These are phyloP conservation scores for Pseudomyrmex sp. DNA, from an alignment of 1,140 invertebrate species.

Conservation along the genomic window DNA sequence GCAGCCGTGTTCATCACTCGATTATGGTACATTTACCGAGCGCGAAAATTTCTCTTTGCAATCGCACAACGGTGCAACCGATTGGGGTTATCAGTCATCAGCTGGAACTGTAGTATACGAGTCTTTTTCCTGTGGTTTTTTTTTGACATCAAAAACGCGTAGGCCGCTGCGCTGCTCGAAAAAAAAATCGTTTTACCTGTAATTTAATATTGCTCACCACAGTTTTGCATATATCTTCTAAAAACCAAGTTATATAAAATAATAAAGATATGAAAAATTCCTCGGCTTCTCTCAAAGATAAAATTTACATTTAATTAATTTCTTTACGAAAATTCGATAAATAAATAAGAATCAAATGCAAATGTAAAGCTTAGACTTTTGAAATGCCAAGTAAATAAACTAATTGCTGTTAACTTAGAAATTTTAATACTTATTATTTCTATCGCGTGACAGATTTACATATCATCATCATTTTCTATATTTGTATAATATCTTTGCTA, in stretches of 20 bases:
- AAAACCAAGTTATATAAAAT: background rate
- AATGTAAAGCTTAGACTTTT: no score
- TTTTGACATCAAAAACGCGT: background rate
- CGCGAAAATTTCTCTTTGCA: conserved; percentile 35
- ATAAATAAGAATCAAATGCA: no score
- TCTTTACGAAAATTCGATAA: no score
- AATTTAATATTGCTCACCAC: background rate
- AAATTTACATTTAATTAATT: no score
- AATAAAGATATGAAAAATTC: background rate
- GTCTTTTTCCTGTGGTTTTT: conserved; percentile 15
- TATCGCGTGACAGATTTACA: background rate
- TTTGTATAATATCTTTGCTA: background rate
- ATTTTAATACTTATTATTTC: no score
- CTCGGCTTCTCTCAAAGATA: no score
- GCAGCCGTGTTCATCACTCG: conserved; percentile 52
- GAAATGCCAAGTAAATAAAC: no score
- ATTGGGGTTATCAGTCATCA: conserved; percentile 49
- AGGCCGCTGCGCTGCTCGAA: background rate
- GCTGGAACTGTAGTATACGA: background rate
- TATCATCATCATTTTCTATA: background rate
- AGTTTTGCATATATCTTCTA: background rate
- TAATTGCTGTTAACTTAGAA: no score
- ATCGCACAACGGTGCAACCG: conserved; percentile 25
- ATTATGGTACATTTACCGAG: conserved; percentile 52
- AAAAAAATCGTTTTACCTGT: conserved; percentile 19